Conservation (phyloP, 2,113 vertebrate species). For the Piprites chloris region DNA sequence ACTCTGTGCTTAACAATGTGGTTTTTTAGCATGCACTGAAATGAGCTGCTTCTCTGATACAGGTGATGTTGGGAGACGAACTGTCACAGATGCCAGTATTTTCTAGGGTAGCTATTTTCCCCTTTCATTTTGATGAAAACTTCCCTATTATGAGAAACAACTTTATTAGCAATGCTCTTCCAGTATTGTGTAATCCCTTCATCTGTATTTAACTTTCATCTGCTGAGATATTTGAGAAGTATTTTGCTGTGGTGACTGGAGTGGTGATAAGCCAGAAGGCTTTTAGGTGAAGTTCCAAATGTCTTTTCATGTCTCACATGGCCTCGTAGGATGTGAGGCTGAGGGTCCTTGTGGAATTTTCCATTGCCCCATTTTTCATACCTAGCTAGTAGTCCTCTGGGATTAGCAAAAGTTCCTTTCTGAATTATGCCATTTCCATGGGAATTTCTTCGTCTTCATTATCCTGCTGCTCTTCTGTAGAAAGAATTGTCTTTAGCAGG, state of each 20-base stretch:
- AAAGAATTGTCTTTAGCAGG: neutral
- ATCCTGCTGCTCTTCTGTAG: neutral
- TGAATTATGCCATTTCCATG: slow-evolving; percentile 21
- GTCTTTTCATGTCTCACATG: neutral
- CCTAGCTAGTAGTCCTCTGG: neutral
- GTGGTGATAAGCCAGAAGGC: neutral
- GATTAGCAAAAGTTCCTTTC: neutral
- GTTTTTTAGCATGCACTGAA: neutral
- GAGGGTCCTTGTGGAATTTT: neutral
- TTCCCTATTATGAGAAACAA: neutral
- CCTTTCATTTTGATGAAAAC: neutral
- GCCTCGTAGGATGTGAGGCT: neutral
- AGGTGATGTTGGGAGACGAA: neutral
- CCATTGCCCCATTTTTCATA: neutral
- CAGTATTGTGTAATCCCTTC: neutral
- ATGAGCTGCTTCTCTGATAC: neutral
- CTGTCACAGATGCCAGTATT: neutral
- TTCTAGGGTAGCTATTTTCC: neutral
- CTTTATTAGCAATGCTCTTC: neutral
- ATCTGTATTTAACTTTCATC: neutral
- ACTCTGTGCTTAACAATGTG: neutral
- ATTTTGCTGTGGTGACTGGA: neutral
- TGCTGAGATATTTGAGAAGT: neutral
- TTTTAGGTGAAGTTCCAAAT: neutral
- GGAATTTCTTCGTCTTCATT: neutral